A percentile compares a stretch with the other conserved stretches of the same genome.
Conservation (phyloP, 1,140 invertebrate species). For the Aplysia californica region DNA sequence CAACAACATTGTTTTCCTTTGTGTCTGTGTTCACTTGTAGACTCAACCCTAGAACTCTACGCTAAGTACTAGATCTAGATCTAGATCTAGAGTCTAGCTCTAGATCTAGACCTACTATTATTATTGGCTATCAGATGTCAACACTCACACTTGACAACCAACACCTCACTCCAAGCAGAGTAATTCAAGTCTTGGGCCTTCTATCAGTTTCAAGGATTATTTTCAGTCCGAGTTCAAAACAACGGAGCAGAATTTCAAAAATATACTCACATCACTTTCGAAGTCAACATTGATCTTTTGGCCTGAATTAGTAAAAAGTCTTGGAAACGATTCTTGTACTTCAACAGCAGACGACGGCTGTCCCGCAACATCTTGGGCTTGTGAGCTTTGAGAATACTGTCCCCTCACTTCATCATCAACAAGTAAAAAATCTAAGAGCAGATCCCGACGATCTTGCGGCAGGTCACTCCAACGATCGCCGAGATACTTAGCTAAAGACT, state of each 20-base stretch:
- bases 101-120: slow-evolving; percentile 2
- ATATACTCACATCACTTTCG: slow-evolving; percentile 20
- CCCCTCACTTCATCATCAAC: slow-evolving; percentile 2
- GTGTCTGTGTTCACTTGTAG: no score
- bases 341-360: background rate
- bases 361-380: background rate
- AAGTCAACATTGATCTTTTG: slow-evolving; percentile 24
- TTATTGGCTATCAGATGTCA: background rate
- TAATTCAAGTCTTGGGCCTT: no score
- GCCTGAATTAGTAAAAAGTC: slow-evolving; percentile 11
- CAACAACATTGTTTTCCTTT: no score
- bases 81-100: background rate
- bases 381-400: background rate
- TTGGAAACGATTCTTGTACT: slow-evolving; percentile 7
- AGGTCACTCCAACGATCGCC: slow-evolving; percentile 2
- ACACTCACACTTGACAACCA: no score
- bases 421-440: slow-evolving; percentile 9
- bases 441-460: background rate
- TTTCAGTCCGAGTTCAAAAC: no score
- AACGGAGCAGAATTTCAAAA: no score
- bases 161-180: no score
- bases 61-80: no score
- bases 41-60: no score
- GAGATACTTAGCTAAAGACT: slow-evolving; percentile 9
- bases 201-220: no score